phyloP scores from a whole-genome alignment of 2,888 invertebrate species.

The Andrena bicolor region DNA sequence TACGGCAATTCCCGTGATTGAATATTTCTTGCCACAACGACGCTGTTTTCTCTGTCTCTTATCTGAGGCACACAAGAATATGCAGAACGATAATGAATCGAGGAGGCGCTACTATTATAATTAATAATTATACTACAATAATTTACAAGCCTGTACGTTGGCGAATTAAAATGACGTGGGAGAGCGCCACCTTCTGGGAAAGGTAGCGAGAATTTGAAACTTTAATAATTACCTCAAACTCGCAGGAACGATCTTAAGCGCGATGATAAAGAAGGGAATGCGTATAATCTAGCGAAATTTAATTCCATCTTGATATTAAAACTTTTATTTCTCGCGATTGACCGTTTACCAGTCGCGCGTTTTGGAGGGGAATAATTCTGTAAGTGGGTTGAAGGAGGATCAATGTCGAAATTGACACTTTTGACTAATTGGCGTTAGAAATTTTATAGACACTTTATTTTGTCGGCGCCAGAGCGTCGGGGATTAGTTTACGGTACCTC shows the following conservation, averaged over 20 bases:
- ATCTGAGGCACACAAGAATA: neutral
- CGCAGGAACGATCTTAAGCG: conserved; percentile 7
- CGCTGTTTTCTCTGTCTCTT: neutral
- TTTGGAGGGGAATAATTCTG: no score
- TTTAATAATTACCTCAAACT: conserved; percentile 20
- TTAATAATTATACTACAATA: conserved; percentile 8
- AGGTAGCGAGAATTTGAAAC: conserved; percentile 38
- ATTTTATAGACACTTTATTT: neutral
- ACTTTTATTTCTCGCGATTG: neutral
- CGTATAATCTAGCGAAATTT: conserved; percentile 15
- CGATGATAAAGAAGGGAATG: neutral
- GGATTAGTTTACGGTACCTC: no score
- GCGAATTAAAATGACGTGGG: conserved; percentile 27
- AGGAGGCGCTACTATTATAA: conserved; percentile 4
- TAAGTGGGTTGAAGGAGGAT: no score
- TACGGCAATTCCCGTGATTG: conserved; percentile 8
- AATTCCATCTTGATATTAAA: neutral
- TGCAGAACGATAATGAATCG: neutral
- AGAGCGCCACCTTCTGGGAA: neutral
- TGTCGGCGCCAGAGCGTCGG: no score
- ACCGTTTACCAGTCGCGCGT: no score
- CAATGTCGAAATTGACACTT: no score
- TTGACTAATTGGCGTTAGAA: no score
- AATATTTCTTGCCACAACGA: conserved; percentile 2
- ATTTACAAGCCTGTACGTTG: neutral